These are phyloP conservation scores for Holothuria scabra DNA, from an alignment of 53 echinoderm and acorn worm genomes.

Conservation along the genomic window DNA sequence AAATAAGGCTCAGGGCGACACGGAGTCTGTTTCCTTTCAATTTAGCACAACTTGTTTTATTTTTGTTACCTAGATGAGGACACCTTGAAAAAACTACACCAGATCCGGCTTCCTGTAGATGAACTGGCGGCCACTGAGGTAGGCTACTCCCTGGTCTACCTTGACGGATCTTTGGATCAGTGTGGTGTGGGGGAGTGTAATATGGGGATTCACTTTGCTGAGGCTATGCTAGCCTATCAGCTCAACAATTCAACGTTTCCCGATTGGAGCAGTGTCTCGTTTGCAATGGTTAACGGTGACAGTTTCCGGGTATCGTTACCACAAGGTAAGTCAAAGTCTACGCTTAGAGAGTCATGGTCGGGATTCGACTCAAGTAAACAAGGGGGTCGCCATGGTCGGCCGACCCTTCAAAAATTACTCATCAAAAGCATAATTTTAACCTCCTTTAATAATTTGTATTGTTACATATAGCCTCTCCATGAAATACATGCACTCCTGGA, in stretches of 20 bases:
- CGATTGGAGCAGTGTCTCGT: conserved; percentile 24
- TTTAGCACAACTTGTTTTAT: neutral
- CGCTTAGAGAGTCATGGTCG: too few species aligned
- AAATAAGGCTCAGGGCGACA: too few species aligned
- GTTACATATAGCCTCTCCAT: too few species aligned
- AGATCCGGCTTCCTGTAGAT: conserved; percentile 48
- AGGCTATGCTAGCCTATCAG: conserved; percentile 66
- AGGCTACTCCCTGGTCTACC: conserved; percentile 55
- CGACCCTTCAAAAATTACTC: too few species aligned
- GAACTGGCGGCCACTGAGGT: conserved; percentile 49
- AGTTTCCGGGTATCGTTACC: conserved; percentile 51
- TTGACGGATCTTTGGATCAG: conserved; percentile 47
- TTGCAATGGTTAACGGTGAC: conserved; percentile 65
- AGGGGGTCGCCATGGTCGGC: too few species aligned
- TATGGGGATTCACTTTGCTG: conserved; percentile 71
- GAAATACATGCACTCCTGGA: too few species aligned
- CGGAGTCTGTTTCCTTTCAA: too few species aligned
- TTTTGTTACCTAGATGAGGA: conserved; percentile 51
- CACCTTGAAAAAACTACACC: conserved; percentile 35
- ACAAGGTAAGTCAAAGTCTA: conserved; percentile 9
- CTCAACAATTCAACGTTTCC: neutral
- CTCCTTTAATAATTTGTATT: too few species aligned
- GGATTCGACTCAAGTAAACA: too few species aligned
- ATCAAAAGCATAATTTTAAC: too few species aligned
- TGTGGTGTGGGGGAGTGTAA: conserved; percentile 69